These are phyloP conservation scores for Macaria notata DNA, from an alignment of 2,888 invertebrate genomes.

Conservation along the genomic window DNA sequence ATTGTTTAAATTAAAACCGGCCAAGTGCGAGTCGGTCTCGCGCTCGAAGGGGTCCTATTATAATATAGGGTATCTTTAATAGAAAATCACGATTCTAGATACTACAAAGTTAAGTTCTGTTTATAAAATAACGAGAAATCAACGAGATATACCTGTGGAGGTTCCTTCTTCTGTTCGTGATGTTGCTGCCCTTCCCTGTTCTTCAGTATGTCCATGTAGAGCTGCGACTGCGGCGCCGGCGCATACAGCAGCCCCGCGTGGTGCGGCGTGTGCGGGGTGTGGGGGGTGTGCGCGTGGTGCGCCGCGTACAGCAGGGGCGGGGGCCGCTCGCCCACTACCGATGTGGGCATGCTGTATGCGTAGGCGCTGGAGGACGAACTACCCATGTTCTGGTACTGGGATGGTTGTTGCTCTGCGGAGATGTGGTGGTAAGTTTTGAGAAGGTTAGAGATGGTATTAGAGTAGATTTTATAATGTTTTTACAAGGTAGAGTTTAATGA, in stretches of 20 bases:
- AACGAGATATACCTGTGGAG: slow-evolving; percentile 52
- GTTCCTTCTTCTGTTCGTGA: slow-evolving; percentile 65
- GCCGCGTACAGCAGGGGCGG: slow-evolving; percentile 71
- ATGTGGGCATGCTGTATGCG: slow-evolving; percentile 60
- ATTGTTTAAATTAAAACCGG: no score
- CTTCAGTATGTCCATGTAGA: slow-evolving; percentile 72
- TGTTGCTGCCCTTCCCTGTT: slow-evolving; percentile 66
- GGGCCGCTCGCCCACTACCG: slow-evolving; percentile 62
- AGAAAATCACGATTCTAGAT: no score
- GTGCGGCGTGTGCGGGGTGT: slow-evolving; percentile 54
- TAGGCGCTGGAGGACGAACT: slow-evolving; percentile 59
- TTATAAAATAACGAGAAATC: no score
- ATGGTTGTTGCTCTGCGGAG: slow-evolving; percentile 40
- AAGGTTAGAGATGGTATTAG: no score
- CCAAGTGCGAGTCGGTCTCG: no score
- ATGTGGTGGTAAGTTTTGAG: not conserved
- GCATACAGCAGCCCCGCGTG: slow-evolving; percentile 51
- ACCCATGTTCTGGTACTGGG: slow-evolving; percentile 67
- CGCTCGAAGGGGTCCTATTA: no score
- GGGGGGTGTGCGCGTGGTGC: slow-evolving; percentile 65
- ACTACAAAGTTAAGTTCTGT: no score
- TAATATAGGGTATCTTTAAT: no score
- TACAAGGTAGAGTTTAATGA: no score
- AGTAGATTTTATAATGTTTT: no score
- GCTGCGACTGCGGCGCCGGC: slow-evolving; percentile 65